These are phyloP conservation scores for Axea sp. DNA, from an alignment of 2,888 invertebrate genomes.

Conservation along the genomic window DNA sequence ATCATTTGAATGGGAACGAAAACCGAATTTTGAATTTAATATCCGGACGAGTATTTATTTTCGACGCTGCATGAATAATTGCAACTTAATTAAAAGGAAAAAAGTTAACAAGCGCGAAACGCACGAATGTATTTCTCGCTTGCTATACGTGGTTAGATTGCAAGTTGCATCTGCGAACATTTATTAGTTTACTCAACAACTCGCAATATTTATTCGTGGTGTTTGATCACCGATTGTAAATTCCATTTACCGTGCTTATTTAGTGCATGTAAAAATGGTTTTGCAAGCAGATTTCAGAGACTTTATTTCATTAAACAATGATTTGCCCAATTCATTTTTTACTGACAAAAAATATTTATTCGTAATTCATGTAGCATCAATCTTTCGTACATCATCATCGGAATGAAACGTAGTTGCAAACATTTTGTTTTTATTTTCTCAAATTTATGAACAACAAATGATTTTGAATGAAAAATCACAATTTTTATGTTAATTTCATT, in stretches of 20 bases:
- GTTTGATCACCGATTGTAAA: conserved; percentile 56
- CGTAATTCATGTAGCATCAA: conserved; percentile 22
- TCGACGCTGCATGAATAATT: conserved; percentile 31
- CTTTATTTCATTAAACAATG: conserved; percentile 47
- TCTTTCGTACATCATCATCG: conserved; percentile 8
- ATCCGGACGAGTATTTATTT: conserved; percentile 21
- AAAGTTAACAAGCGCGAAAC: conserved; percentile 41
- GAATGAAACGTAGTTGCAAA: conserved; percentile 14
- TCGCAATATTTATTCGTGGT: conserved; percentile 49
- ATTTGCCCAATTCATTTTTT: conserved; percentile 44
- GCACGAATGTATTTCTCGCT: conserved; percentile 12
- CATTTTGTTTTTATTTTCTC: too few species aligned
- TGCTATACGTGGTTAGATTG: conserved; percentile 24
- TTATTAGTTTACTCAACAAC: conserved; percentile 54
- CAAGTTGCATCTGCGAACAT: conserved; percentile 25
- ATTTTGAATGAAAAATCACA: too few species aligned
- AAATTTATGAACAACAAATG: too few species aligned
- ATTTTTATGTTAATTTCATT: too few species aligned
- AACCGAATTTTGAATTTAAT: conserved; percentile 21
- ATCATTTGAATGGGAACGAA: conserved; percentile 16
- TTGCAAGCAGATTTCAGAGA: conserved; percentile 20
- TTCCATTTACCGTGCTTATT: conserved; percentile 46
- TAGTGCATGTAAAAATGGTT: conserved; percentile 29
- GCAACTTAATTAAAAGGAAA: conserved; percentile 27
- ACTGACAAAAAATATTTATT: conserved; percentile 6